Conservation (phyloP, 2,888 invertebrate species). For the Piscicola geometra region DNA sequence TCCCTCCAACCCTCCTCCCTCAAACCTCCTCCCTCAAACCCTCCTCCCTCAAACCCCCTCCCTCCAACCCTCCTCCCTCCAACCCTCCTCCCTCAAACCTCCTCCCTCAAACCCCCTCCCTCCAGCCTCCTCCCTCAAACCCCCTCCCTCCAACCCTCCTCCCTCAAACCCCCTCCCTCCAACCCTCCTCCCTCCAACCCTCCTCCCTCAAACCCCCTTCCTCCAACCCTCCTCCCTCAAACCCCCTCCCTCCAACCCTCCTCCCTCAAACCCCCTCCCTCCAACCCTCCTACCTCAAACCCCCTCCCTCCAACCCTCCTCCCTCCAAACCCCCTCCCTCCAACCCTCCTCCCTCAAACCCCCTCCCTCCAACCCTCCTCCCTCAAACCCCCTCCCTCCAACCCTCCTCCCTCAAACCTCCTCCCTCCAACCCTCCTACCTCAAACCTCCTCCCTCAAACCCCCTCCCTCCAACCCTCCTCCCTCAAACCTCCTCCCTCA, state of each 20-base stretch:
- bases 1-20: constrained; percentile 54
- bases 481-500: constrained; percentile 70
- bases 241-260: not conserved
- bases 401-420: constrained; percentile 66
- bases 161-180: not conserved
- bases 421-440: not conserved
- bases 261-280: not conserved
- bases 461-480: not conserved
- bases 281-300: constrained; percentile 60
- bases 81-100: not conserved
- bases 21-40: constrained; percentile 65
- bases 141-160: constrained; percentile 55
- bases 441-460: not conserved
- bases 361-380: constrained; percentile 54
- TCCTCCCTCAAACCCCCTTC: constrained; percentile 61
- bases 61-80: not conserved
- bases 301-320: constrained; percentile 64
- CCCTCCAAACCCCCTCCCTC: no score
- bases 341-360: not conserved
- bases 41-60: constrained; percentile 55
- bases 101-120: constrained; percentile 70
- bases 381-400: constrained; percentile 53
- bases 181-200: constrained; percentile 53
- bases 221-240: constrained; percentile 61
- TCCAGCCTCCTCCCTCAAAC: no score